Evolutionary conservation across 2,797 vertebrate species (phyloP).

Genomic region (Salarias fasciatus): DNA sequence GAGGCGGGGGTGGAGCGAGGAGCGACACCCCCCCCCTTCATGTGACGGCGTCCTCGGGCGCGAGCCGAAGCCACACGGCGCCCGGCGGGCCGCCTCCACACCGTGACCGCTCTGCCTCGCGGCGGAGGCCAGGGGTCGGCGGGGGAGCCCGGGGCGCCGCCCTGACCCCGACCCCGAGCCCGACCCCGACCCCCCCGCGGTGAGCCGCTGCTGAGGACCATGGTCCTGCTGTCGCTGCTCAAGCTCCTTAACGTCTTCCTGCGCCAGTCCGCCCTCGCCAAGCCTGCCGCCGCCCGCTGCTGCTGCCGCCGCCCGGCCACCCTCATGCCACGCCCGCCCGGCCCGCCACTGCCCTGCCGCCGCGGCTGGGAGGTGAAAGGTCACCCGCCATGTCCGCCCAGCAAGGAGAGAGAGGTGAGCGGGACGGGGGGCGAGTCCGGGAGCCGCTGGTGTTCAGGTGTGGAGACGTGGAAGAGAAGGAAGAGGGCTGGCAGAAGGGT

Average conservation of each 20-base stretch:
- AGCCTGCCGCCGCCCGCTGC: slow-evolving; percentile 36
- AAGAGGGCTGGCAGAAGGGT: too few species aligned
- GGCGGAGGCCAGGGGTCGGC: slow-evolving; percentile 18
- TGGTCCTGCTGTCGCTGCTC: slow-evolving; percentile 79
- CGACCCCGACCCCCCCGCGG: slow-evolving; percentile 37
- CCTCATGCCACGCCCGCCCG: slow-evolving; percentile 78
- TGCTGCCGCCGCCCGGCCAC: slow-evolving; percentile 56
- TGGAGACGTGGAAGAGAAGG: too few species aligned
- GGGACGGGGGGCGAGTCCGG: too few species aligned
- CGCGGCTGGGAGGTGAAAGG: slow-evolving; percentile 74
- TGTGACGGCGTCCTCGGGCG: slow-evolving; percentile 46
- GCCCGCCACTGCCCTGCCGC: slow-evolving; percentile 69
- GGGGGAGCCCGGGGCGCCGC: too few species aligned
- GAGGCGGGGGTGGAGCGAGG: slow-evolving; percentile 21
- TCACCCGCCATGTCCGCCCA: slow-evolving; percentile 44
- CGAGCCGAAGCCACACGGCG: slow-evolving; percentile 40
- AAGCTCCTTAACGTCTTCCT: slow-evolving; percentile 80
- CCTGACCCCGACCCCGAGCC: too few species aligned
- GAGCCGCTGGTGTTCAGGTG: too few species aligned
- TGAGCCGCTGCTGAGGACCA: slow-evolving; percentile 75
- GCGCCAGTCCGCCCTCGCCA: slow-evolving; percentile 54
- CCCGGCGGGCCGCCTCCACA: too few species aligned
- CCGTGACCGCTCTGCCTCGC: slow-evolving; percentile 21
- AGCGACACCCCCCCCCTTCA: too few species aligned
- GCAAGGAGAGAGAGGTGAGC: slow-evolving; percentile 76